Conservation (phyloP, 2,888 invertebrate genomes). For the Phlogophora meticulosa region DNA sequence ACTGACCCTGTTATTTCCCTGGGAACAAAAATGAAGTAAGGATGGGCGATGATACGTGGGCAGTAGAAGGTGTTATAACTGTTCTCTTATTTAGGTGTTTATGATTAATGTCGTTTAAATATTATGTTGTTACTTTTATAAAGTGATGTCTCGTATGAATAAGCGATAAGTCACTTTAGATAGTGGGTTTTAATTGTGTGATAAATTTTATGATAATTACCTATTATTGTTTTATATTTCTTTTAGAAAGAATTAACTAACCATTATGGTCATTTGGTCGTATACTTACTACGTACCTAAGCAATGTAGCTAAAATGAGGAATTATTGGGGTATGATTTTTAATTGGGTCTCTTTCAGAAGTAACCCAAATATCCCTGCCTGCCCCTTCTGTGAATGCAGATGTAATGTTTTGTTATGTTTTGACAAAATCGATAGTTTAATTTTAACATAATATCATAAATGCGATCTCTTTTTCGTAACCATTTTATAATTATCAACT, state of each 20-base stretch:
- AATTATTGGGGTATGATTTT: too few relatives aligned
- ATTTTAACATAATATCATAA: too few relatives aligned
- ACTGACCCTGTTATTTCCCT: slow-evolving; percentile 60
- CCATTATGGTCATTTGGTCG: background rate
- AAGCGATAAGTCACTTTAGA: slow-evolving; percentile 35
- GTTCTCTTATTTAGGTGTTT: slow-evolving; percentile 29
- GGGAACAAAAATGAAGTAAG: slow-evolving; percentile 48
- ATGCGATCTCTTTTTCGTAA: too few relatives aligned
- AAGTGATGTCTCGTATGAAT: slow-evolving; percentile 19
- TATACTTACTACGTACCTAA: too few relatives aligned
- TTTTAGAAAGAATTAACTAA: background rate
- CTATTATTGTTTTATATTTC: background rate
- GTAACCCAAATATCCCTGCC: background rate
- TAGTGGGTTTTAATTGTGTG: slow-evolving; percentile 42
- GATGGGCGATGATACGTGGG: slow-evolving; percentile 48
- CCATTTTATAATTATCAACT: too few relatives aligned
- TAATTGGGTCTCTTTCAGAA: too few relatives aligned
- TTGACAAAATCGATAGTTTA: too few relatives aligned
- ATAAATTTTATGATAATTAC: slow-evolving; percentile 39
- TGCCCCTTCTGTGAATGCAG: background rate
- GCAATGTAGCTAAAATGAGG: too few relatives aligned
- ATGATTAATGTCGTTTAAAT: slow-evolving; percentile 47
- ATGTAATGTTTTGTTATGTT: too few relatives aligned
- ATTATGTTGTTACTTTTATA: slow-evolving; percentile 47
- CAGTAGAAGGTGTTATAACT: slow-evolving; percentile 41